These are phyloP conservation scores for Agrotis clavis DNA, from an alignment of 2,888 invertebrate species.

Conservation along the genomic window DNA sequence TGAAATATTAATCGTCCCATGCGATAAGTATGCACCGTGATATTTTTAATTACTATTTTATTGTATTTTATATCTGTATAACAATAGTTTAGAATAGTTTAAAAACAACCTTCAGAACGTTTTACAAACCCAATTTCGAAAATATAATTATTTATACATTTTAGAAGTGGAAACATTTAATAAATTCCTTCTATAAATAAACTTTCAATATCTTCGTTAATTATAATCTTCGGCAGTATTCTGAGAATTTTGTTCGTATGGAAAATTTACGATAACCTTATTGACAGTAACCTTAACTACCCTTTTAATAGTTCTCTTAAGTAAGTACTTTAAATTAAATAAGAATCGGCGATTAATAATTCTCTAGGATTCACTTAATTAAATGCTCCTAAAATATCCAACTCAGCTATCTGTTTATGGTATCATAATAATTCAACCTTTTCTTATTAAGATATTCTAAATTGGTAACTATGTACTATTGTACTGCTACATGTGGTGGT, in stretches of 20 bases:
- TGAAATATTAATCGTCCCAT: slow-evolving; percentile 73
- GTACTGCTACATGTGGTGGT: no score
- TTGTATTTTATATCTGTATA: slow-evolving; percentile 20
- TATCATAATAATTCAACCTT: no score
- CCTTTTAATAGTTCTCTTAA: no score
- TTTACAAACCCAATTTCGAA: background rate
- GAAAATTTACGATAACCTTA: background rate
- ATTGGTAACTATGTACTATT: no score
- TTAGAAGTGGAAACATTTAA: background rate
- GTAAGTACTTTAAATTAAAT: no score
- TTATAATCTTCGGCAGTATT: background rate
- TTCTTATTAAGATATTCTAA: no score
- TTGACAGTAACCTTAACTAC: background rate
- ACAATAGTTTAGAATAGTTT: slow-evolving; percentile 10
- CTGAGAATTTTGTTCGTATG: background rate
- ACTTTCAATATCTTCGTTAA: background rate
- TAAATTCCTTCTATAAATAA: background rate
- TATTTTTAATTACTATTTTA: slow-evolving; percentile 52
- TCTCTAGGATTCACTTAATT: no score
- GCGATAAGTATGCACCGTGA: slow-evolving; percentile 80
- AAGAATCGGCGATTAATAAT: no score
- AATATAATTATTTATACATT: background rate
- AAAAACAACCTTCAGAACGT: background rate
- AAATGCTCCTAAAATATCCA: no score
- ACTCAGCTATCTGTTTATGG: no score